Conservation (phyloP, 1,140 invertebrate genomes). For the Drosophila hydei region DNA sequence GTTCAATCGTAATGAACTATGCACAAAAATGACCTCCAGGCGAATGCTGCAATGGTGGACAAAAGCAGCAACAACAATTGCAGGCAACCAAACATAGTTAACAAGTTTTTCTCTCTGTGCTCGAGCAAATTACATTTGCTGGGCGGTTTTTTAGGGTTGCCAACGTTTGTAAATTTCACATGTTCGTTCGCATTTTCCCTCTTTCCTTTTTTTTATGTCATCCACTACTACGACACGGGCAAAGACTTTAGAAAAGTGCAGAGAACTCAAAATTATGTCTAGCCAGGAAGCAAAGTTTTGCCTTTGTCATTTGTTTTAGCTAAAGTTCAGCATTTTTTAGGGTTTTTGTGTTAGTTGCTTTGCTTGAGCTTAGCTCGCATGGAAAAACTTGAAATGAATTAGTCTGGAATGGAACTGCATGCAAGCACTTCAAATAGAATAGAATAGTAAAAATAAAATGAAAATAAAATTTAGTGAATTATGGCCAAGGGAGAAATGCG, state of each 20-base stretch:
- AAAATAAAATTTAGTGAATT: neutral
- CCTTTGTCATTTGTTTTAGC: slow-evolving; percentile 73
- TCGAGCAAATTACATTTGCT: slow-evolving; percentile 68
- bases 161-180: slow-evolving; percentile 48
- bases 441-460: slow-evolving; percentile 3
- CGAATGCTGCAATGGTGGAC: slow-evolving; percentile 49
- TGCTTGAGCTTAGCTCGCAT: slow-evolving; percentile 25
- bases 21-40: slow-evolving; percentile 75
- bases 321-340: slow-evolving; percentile 22
- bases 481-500: too few species aligned
- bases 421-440: neutral
- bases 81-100: slow-evolving; percentile 42
- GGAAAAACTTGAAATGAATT: slow-evolving; percentile 28
- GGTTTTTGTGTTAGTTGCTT: slow-evolving; percentile 12
- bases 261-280: slow-evolving; percentile 74
- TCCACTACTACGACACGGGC: slow-evolving; percentile 10
- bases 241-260: slow-evolving; percentile 47
- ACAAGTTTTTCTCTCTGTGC: slow-evolving; percentile 62
- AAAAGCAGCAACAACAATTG: slow-evolving; percentile 35
- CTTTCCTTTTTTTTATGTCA: slow-evolving; percentile 7
- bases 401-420: slow-evolving; percentile 20
- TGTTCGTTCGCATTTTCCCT: slow-evolving; percentile 15
- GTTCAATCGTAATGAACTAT: slow-evolving; percentile 79
- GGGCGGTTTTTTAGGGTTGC: slow-evolving; percentile 57
- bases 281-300: slow-evolving; percentile 78